Evolutionary conservation across 2,113 vertebrate genomes (phyloP).

Genomic region (Tupaia chinensis): DNA sequence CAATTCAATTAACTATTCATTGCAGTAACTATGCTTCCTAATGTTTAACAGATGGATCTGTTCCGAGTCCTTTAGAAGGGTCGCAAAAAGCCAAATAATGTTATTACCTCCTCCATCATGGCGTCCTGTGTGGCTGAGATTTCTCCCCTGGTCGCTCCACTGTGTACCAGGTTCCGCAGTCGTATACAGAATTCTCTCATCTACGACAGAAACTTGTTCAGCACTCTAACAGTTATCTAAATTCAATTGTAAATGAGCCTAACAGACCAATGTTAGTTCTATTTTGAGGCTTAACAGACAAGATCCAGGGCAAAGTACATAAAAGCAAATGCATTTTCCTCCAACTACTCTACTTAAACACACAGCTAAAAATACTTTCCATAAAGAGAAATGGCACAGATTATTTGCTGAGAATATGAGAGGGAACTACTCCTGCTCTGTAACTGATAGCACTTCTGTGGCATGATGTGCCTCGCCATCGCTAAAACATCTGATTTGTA

Average conservation of each 20-base stretch:
- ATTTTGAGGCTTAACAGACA: conserved; percentile 17
- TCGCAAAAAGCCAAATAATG: background rate
- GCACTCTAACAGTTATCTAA: conserved; percentile 21
- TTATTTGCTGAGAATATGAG: background rate
- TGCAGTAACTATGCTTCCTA: background rate
- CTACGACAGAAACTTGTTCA: conserved; percentile 84
- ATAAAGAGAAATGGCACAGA: background rate
- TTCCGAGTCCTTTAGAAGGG: background rate
- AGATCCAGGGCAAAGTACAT: conserved; percentile 9
- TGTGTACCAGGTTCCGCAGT: conserved; percentile 95
- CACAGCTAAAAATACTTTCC: conserved; percentile 37
- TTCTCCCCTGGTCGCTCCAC: conserved; percentile 90
- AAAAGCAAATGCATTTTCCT: conserved; percentile 13
- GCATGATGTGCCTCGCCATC: background rate
- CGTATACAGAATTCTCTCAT: conserved; percentile 97
- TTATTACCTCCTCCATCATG: conserved; percentile 98
- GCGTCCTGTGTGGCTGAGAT: conserved; percentile 91
- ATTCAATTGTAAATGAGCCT: conserved; percentile 48
- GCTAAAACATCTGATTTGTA: background rate
- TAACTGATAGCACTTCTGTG: background rate
- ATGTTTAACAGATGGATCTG: background rate
- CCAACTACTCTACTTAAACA: conserved; percentile 39
- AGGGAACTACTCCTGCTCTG: background rate
- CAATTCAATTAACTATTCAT: conserved; percentile 17
- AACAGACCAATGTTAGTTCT: conserved; percentile 1